Evolutionary conservation across 2,113 vertebrate species (phyloP).

Genomic region (Hippocampus mohnikei): DNA sequence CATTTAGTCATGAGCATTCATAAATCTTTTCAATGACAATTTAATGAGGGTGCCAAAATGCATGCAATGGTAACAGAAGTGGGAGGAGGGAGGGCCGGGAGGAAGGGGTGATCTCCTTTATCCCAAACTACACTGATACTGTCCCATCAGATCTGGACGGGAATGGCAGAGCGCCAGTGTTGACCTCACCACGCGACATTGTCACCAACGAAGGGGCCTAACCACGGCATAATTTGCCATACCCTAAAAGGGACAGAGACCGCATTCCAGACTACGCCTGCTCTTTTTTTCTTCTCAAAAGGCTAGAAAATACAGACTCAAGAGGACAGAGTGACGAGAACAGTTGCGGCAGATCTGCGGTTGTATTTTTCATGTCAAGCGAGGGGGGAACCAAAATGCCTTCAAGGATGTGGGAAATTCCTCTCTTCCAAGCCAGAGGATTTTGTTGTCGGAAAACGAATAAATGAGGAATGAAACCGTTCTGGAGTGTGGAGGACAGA

Average conservation of each 20-base stretch:
- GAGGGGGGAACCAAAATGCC: slow-evolving; percentile 41
- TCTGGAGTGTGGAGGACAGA: slow-evolving; percentile 10
- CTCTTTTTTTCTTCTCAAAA: slow-evolving; percentile 10
- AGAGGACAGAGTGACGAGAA: slow-evolving; percentile 15
- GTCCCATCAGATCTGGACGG: slow-evolving; percentile 9
- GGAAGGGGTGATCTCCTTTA: too few species aligned
- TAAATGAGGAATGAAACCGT: slow-evolving; percentile 15
- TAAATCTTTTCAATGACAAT: too few species aligned
- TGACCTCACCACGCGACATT: neutral
- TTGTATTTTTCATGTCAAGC: slow-evolving; percentile 48
- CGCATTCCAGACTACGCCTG: slow-evolving; percentile 42
- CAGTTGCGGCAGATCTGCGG: slow-evolving; percentile 42
- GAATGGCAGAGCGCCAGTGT: neutral
- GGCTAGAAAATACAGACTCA: slow-evolving; percentile 25
- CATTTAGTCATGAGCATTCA: too few species aligned
- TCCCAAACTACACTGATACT: neutral
- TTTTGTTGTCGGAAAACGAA: slow-evolving; percentile 38
- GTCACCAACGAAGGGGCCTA: slow-evolving; percentile 15
- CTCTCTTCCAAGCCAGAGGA: slow-evolving; percentile 43
- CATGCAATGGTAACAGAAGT: too few species aligned
- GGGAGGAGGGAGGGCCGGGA: too few species aligned
- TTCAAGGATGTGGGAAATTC: slow-evolving; percentile 41
- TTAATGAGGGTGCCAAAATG: neutral
- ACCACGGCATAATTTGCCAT: slow-evolving; percentile 30
- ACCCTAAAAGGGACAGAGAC: slow-evolving; percentile 23